These are phyloP conservation scores for Penaeus vannamei DNA, from an alignment of 1,140 invertebrate genomes.

Conservation along the genomic window DNA sequence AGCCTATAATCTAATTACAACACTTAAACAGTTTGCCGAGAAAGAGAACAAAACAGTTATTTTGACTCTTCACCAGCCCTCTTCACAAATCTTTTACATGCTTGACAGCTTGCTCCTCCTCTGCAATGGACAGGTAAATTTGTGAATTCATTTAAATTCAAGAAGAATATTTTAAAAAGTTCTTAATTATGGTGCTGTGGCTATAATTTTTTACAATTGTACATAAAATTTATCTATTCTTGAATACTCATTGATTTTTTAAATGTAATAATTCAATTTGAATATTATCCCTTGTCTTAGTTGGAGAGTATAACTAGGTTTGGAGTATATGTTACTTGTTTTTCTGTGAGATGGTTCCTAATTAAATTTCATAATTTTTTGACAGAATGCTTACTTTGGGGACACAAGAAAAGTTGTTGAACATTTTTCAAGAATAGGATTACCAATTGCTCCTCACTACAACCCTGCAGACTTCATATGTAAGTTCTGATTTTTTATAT, in stretches of 20 bases:
- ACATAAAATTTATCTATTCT: neutral
- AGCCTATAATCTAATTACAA: constrained; percentile 82
- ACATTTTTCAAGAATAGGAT: constrained; percentile 83
- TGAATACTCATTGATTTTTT: too few relatives aligned
- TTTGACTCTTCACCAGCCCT: constrained; percentile 88
- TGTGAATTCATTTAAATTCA: neutral
- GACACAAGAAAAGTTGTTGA: constrained; percentile 82
- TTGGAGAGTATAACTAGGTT: too few relatives aligned
- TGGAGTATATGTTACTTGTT: neutral
- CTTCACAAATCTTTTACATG: constrained; percentile 90
- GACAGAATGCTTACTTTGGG: constrained; percentile 86
- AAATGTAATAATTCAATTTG: too few relatives aligned
- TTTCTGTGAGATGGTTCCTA: neutral
- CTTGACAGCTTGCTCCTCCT: constrained; percentile 86
- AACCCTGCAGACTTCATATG: constrained; percentile 91
- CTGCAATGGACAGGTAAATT: constrained; percentile 79
- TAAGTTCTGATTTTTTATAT: constrained; percentile 75
- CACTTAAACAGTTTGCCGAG: constrained; percentile 82
- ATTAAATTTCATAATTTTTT: constrained; percentile 32
- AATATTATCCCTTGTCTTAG: too few relatives aligned
- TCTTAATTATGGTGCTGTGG: too few relatives aligned
- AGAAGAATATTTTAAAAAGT: neutral
- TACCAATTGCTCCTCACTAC: constrained; percentile 84
- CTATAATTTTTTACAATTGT: neutral
- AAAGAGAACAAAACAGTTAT: constrained; percentile 86